phyloP scores from a whole-genome alignment of 2,797 vertebrate species.

The Gastrophryne carolinensis region DNA sequence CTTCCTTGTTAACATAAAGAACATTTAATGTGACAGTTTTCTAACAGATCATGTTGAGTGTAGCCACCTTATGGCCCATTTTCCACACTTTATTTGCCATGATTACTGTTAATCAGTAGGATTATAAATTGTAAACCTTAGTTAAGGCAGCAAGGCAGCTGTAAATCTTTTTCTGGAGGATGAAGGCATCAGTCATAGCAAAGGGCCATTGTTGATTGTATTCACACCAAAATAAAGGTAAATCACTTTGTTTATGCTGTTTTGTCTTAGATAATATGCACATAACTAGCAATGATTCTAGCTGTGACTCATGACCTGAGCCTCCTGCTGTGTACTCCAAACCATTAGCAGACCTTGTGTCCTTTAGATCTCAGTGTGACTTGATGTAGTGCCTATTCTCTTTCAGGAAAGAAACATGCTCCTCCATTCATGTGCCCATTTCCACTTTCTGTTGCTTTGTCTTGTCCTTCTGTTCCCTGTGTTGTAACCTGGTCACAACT shows the following conservation, averaged over 20 bases:
- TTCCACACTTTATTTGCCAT: background rate
- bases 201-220: conserved; percentile 6
- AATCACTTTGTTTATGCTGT: conserved; percentile 49
- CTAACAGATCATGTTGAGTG: background rate
- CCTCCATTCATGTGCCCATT: conserved; percentile 77
- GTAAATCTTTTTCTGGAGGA: background rate
- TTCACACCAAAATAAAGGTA: conserved; percentile 19
- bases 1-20: background rate
- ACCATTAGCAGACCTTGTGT: conserved; percentile 75
- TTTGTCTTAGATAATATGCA: conserved; percentile 68
- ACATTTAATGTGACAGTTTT: background rate
- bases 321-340: conserved; percentile 87
- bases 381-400: conserved; percentile 90
- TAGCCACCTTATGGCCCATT: background rate
- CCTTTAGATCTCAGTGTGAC: conserved; percentile 87
- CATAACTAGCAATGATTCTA: conserved; percentile 86
- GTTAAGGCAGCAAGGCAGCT: background rate
- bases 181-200: background rate
- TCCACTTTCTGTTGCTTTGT: conserved; percentile 90
- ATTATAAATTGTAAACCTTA: background rate
- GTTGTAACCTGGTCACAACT: conserved; percentile 78
- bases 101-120: background rate
- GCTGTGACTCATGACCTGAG: conserved; percentile 87
- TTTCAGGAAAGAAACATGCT: conserved; percentile 81
- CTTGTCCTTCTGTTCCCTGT: conserved; percentile 73